These are phyloP conservation scores for Natrix natrix DNA, from an alignment of 2,797 vertebrate genomes.

Conservation along the genomic window DNA sequence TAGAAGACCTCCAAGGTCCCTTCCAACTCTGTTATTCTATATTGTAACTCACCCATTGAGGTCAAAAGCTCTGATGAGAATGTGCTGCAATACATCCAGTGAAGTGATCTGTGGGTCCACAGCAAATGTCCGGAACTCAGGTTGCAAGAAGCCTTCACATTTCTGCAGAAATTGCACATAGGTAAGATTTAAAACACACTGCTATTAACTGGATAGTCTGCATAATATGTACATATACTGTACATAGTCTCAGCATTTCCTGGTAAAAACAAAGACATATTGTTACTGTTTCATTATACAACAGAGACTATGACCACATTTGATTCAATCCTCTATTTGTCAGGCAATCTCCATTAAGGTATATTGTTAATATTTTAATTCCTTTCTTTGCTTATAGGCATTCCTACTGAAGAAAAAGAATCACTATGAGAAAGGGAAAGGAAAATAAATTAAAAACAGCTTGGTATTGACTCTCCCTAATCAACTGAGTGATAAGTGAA, in stretches of 20 bases:
- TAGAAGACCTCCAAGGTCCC: neutral
- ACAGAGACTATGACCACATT: no score
- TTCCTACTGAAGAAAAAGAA: neutral
- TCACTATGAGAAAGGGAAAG: neutral
- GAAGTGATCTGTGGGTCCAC: constrained; percentile 96
- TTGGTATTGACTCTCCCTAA: neutral
- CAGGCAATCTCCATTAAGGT: no score
- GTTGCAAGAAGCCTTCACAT: constrained; percentile 81
- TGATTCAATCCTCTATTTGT: neutral
- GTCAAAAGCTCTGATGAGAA: constrained; percentile 90
- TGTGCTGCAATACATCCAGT: constrained; percentile 91
- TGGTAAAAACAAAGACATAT: neutral
- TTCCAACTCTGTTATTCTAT: neutral
- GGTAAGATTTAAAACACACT: neutral
- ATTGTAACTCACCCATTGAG: constrained; percentile 83
- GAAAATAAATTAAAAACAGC: neutral
- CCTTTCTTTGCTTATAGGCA: neutral
- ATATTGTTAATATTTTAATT: neutral
- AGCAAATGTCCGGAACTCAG: constrained; percentile 89
- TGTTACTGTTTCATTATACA: neutral
- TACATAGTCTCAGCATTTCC: neutral
- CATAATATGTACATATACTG: neutral
- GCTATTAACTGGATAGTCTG: neutral
- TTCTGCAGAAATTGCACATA: constrained; percentile 73
- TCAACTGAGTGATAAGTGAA: neutral